Percentiles rank a stretch among this genome's conserved stretches.
These are phyloP conservation scores for Choristoneura fumiferana DNA, from an alignment of 1,140 invertebrate species.

Conservation along the genomic window DNA sequence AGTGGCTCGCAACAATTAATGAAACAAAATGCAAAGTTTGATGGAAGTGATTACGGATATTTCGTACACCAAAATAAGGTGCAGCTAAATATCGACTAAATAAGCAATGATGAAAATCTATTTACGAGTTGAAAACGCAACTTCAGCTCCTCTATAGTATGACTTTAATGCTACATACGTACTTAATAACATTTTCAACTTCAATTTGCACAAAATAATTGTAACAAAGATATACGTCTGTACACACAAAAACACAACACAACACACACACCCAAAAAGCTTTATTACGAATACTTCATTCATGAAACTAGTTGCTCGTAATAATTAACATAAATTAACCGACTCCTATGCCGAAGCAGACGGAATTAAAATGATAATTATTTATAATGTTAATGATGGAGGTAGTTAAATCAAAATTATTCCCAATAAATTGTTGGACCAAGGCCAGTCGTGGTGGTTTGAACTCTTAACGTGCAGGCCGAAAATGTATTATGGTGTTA, in stretches of 20 bases:
- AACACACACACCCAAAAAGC: no score
- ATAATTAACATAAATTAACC: slow-evolving; percentile 27
- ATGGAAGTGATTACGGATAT: no score
- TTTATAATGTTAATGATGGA: slow-evolving; percentile 23
- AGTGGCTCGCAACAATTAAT: no score
- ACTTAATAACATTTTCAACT: no score
- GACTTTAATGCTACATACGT: no score
- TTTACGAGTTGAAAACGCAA: no score
- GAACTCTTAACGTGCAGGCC: slow-evolving; percentile 25
- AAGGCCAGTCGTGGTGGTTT: slow-evolving; percentile 26
- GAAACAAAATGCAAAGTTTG: no score
- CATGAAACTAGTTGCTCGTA: slow-evolving; percentile 8
- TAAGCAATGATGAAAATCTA: no score
- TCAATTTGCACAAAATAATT: no score
- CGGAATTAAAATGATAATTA: neutral
- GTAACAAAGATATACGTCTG: neutral
- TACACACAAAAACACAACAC: neutral
- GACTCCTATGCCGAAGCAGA: slow-evolving; percentile 21
- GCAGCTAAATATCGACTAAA: no score
- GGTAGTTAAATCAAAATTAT: slow-evolving; percentile 19
- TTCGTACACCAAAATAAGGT: no score
- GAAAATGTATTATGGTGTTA: slow-evolving; percentile 38
- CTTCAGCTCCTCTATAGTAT: no score
- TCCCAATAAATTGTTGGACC: slow-evolving; percentile 16
- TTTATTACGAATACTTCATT: slow-evolving; percentile 16